phyloP scores from a whole-genome alignment of 64 coral and sea anemone species.

The Actinia equina region DNA sequence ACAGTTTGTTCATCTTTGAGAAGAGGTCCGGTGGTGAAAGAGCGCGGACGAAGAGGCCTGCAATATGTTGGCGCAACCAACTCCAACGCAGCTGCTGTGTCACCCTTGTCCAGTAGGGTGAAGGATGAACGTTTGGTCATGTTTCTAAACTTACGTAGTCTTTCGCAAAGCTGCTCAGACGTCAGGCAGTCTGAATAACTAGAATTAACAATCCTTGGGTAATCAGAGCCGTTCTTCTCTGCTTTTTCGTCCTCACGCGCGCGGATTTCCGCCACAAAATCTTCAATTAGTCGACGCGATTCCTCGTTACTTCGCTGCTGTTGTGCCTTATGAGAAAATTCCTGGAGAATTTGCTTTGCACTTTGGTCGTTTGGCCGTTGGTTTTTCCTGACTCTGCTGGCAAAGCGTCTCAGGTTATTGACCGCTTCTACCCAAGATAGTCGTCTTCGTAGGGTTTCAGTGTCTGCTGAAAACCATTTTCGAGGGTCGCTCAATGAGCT shows the following conservation, averaged over 20 bases:
- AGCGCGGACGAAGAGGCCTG: not conserved
- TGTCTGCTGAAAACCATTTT: conserved; percentile 82
- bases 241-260: not conserved
- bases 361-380: not conserved
- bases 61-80: not conserved
- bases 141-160: not conserved
- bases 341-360: not conserved
- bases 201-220: not conserved
- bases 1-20: not conserved
- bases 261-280: conserved; percentile 39
- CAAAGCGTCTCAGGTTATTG: conserved; percentile 52
- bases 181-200: not conserved
- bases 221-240: not conserved
- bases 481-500: conserved; percentile 57
- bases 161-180: not conserved
- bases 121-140: not conserved
- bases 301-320: conserved; percentile 51
- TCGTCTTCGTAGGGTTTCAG: conserved; percentile 46
- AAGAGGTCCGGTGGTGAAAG: not conserved
- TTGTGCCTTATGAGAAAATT: conserved; percentile 22
- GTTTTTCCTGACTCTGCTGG: conserved; percentile 29
- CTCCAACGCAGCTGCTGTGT: not conserved
- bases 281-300: conserved; percentile 38
- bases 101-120: not conserved
- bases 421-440: conserved; percentile 64